Evolutionary conservation across 2,797 vertebrate genomes (phyloP).

Genomic region (Cossypha polioptera): DNA sequence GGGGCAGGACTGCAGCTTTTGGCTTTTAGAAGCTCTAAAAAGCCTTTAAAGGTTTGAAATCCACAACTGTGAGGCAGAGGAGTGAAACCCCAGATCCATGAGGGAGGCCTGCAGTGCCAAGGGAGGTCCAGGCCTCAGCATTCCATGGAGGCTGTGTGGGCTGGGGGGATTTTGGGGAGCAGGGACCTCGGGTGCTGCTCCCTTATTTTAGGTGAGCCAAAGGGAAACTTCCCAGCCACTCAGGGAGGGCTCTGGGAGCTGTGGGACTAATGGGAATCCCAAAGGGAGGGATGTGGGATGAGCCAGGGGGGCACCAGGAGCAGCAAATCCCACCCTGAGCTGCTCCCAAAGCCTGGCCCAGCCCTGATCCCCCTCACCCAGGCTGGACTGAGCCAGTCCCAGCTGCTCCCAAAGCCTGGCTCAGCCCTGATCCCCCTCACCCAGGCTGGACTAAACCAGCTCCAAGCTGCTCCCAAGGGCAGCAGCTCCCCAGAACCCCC

Average conservation of each 20-base stretch:
- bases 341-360: background rate
- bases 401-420: background rate
- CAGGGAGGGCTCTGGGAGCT: background rate
- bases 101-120: background rate
- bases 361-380: background rate
- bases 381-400: background rate
- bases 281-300: background rate
- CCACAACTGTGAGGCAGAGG: background rate
- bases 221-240: background rate
- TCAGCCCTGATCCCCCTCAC: background rate
- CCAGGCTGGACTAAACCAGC: background rate
- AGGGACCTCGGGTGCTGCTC: background rate
- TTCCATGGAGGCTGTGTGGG: background rate
- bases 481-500: background rate
- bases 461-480: background rate
- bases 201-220: background rate
- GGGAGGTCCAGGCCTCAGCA: background rate
- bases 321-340: background rate
- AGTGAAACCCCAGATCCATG: background rate
- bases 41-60: no score
- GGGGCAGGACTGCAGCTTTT: background rate
- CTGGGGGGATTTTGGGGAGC: background rate
- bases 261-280: background rate
- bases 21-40: background rate
- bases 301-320: background rate